phyloP scores from a whole-genome alignment of 2,888 invertebrate genomes.

The Sphaerophoria taeniata region DNA sequence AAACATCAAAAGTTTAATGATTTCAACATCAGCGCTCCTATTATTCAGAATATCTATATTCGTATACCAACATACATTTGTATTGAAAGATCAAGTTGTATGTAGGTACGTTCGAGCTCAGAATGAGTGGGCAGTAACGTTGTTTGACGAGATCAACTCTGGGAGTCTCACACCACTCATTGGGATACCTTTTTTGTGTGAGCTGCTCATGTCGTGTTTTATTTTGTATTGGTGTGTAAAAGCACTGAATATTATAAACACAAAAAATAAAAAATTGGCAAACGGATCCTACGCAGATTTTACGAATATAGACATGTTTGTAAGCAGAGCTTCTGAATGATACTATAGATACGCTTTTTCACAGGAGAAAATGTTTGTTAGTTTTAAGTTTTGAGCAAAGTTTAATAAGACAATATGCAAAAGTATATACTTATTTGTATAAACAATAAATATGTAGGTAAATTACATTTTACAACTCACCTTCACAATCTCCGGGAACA shows the following conservation, averaged over 20 bases:
- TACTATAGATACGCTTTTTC: background rate
- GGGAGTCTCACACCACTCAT: background rate
- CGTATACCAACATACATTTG: no score
- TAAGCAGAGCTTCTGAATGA: conserved; percentile 46
- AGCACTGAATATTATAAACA: conserved; percentile 14
- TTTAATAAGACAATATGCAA: conserved; percentile 2
- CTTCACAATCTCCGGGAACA: conserved; percentile 85
- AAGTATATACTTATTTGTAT: background rate
- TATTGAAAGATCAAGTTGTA: background rate
- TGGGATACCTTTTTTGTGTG: background rate
- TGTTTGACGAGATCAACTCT: conserved; percentile 62
- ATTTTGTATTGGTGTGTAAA: conserved; percentile 15
- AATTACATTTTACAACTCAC: no score
- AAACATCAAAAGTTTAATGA: conserved; percentile 47
- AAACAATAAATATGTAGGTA: background rate
- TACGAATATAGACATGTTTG: background rate
- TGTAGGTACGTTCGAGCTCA: conserved; percentile 19
- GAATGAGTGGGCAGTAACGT: conserved; percentile 49
- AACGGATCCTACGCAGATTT: conserved; percentile 54
- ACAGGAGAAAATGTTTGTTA: conserved; percentile 49
- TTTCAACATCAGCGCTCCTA: conserved; percentile 48
- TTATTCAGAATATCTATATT: conserved; percentile 34
- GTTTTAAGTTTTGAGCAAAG: conserved; percentile 15
- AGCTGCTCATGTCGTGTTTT: conserved; percentile 5
- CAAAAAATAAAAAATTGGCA: conserved; percentile 44